Conservation (phyloP, 2,888 invertebrate genomes). For the Drosophila neutralis region DNA sequence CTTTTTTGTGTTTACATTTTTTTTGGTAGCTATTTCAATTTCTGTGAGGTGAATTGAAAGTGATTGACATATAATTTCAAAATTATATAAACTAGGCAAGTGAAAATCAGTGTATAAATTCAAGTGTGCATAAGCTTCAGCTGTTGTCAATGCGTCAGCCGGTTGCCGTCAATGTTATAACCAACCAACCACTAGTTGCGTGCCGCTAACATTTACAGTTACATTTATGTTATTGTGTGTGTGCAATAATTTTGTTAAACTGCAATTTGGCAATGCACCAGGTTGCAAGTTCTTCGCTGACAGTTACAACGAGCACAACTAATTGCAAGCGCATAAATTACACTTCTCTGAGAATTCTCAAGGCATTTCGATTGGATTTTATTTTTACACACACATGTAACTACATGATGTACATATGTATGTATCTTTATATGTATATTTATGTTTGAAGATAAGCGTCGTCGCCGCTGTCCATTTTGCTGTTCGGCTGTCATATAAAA, state of each 20-base stretch:
- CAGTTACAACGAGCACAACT: slow-evolving; percentile 54
- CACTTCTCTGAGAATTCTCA: slow-evolving; percentile 37
- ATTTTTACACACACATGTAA: slow-evolving; percentile 7
- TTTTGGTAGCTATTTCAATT: too few species aligned
- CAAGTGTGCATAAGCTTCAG: not conserved
- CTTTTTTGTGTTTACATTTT: slow-evolving; percentile 52
- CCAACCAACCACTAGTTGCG: slow-evolving; percentile 58
- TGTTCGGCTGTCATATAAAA: slow-evolving; percentile 46
- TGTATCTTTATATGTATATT: not conserved
- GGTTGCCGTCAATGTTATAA: slow-evolving; percentile 4
- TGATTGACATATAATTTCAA: slow-evolving; percentile 5
- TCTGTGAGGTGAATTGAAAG: not conserved
- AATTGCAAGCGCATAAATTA: slow-evolving; percentile 63
- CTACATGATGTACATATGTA: not conserved
- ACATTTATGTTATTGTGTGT: slow-evolving; percentile 1
- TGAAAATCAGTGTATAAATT: not conserved
- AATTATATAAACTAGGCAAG: slow-evolving; percentile 18
- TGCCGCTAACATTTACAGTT: slow-evolving; percentile 31
- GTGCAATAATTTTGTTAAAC: slow-evolving; percentile 20
- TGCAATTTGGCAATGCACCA: slow-evolving; percentile 67
- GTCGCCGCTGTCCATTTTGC: slow-evolving; percentile 46
- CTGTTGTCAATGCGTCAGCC: slow-evolving; percentile 4
- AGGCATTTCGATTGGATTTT: slow-evolving; percentile 33
- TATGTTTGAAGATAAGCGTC: slow-evolving; percentile 61
- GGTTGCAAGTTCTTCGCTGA: slow-evolving; percentile 39